Evolutionary conservation across 1,140 invertebrate genomes (phyloP).

Genomic region (Drosophila auraria): DNA sequence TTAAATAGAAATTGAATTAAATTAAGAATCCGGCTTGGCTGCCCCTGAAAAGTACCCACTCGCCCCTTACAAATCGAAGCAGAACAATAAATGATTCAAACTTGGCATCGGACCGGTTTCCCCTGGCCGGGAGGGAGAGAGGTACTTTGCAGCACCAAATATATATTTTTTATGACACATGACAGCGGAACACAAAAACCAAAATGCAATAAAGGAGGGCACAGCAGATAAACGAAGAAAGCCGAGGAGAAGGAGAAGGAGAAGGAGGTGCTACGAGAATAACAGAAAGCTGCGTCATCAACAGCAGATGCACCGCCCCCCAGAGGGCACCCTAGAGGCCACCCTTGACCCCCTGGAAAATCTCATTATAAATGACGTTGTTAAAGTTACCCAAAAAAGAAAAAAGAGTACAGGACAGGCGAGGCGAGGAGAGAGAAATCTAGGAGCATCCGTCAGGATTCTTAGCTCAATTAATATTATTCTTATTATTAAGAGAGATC

Average conservation of each 20-base stretch:
- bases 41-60: slow-evolving; percentile 12
- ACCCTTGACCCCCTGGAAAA: slow-evolving; percentile 40
- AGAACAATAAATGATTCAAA: slow-evolving; percentile 11
- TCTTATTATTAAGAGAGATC: neutral
- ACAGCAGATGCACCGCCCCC: slow-evolving; percentile 19
- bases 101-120: slow-evolving; percentile 3
- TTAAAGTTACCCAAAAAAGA: slow-evolving; percentile 46
- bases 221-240: slow-evolving; percentile 12
- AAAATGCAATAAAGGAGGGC: slow-evolving; percentile 19
- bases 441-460: neutral
- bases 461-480: neutral
- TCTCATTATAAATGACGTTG: slow-evolving; percentile 73
- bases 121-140: neutral
- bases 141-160: slow-evolving; percentile 50
- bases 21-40: slow-evolving; percentile 22
- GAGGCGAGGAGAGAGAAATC: neutral
- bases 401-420: slow-evolving; percentile 18
- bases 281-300: slow-evolving; percentile 14
- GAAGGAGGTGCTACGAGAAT: neutral
- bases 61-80: neutral
- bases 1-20: slow-evolving; percentile 59
- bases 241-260: too few relatives aligned
- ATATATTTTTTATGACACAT: slow-evolving; percentile 53
- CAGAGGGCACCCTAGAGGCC: neutral
- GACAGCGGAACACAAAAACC: slow-evolving; percentile 20